Conservation (phyloP, 2,888 invertebrate species). For the Branchipolynoe longqiensis region DNA sequence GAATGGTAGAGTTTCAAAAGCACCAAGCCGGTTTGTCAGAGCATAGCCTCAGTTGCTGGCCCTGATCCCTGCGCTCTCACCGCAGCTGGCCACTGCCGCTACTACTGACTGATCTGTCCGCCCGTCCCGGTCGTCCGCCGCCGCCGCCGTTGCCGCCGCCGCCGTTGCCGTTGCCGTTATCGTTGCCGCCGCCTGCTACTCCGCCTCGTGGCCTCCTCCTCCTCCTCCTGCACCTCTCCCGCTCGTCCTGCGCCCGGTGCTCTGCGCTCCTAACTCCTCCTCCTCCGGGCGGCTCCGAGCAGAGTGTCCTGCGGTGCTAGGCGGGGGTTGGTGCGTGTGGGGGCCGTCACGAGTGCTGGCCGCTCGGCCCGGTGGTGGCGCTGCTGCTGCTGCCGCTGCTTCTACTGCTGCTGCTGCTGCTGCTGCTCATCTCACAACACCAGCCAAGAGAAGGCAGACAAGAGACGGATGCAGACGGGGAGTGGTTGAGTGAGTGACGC, state of each 20-base stretch:
- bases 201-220: neutral
- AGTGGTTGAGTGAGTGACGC: neutral
- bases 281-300: neutral
- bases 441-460: neutral
- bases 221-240: neutral
- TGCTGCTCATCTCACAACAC: neutral
- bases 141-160: neutral
- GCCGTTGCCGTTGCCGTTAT: neutral
- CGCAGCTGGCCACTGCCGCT: too few relatives aligned
- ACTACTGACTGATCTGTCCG: too few relatives aligned
- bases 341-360: neutral
- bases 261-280: neutral
- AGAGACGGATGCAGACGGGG: neutral
- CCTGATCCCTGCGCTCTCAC: neutral
- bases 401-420: constrained; percentile 15
- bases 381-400: constrained; percentile 21
- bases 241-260: neutral
- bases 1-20: neutral
- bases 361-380: neutral
- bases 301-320: neutral
- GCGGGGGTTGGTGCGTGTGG: neutral
- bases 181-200: neutral
- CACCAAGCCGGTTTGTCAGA: neutral
- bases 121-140: neutral
- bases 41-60: neutral